A percentile compares a stretch with the other conserved stretches of the same genome.
Evolutionary conservation across 2,797 vertebrate species (phyloP).

Genomic region (Semaprochilodus insignis): DNA sequence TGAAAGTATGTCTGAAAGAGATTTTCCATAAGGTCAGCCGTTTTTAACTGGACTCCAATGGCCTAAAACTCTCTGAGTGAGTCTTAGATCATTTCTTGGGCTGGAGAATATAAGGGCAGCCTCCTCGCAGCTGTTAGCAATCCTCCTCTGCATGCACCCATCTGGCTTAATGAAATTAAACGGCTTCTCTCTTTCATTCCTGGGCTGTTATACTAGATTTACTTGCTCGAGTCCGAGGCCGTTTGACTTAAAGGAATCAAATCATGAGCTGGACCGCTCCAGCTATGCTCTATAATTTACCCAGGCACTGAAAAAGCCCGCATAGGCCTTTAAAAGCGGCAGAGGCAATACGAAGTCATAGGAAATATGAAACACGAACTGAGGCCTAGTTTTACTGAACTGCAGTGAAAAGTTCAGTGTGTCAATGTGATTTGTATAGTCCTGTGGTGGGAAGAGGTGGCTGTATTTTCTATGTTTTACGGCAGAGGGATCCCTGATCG

Average conservation of each 20-base stretch:
- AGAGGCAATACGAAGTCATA: constrained; percentile 17
- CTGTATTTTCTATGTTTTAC: constrained; percentile 11
- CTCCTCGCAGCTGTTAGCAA: constrained; percentile 40
- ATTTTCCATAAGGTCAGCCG: constrained; percentile 10
- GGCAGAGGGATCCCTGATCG: constrained; percentile 10
- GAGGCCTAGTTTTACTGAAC: background rate
- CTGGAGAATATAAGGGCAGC: constrained; percentile 24
- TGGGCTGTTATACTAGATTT: constrained; percentile 9
- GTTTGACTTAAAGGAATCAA: constrained; percentile 25
- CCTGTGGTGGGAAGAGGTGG: background rate
- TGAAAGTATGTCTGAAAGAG: constrained; percentile 10
- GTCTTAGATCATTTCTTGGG: constrained; percentile 32
- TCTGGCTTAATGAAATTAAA: constrained; percentile 47
- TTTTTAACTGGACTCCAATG: background rate
- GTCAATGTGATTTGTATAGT: constrained; percentile 15
- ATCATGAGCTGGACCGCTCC: constrained; percentile 6
- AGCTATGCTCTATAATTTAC: background rate
- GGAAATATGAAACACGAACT: constrained; percentile 10
- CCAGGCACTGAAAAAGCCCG: background rate
- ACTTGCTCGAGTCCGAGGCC: constrained; percentile 19
- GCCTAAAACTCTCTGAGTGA: constrained; percentile 17
- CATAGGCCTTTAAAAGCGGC: background rate
- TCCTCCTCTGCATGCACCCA: constrained; percentile 23
- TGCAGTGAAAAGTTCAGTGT: background rate
- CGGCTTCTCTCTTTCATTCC: constrained; percentile 29